Evolutionary conservation across 2,888 invertebrate species (phyloP).

Genomic region (Amphipoea oculea): DNA sequence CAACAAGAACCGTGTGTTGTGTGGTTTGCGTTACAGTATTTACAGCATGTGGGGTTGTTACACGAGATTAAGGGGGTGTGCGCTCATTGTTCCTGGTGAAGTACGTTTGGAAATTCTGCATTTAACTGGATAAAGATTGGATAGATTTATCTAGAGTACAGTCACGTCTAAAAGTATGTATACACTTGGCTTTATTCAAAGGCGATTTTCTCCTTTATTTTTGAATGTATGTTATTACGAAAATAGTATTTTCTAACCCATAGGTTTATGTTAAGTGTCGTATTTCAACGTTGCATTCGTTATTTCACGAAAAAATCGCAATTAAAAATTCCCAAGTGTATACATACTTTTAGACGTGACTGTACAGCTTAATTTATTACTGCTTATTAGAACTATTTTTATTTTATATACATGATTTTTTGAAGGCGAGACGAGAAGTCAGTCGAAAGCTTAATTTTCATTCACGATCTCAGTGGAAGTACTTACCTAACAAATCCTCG

Average conservation of each 20-base stretch:
- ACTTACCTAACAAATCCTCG: not conserved
- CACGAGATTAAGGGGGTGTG: constrained; percentile 32
- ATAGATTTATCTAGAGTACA: not conserved
- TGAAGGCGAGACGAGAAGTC: not conserved
- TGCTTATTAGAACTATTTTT: not conserved
- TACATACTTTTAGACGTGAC: no score
- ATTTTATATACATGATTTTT: not conserved
- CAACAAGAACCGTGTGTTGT: constrained; percentile 62
- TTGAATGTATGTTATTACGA: no score
- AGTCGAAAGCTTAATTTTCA: not conserved
- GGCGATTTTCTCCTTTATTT: no score
- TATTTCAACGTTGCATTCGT: no score
- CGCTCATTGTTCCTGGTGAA: constrained; percentile 23
- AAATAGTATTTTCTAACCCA: no score
- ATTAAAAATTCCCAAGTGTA: no score
- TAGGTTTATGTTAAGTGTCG: no score
- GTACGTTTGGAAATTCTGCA: constrained; percentile 16
- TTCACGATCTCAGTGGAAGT: not conserved
- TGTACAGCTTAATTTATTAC: not conserved
- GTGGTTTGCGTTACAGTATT: constrained; percentile 55
- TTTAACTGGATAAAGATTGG: not conserved
- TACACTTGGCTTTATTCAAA: no score
- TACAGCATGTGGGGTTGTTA: constrained; percentile 53
- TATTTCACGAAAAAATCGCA: no score
- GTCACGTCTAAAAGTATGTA: no score